These are phyloP conservation scores for Drosophila parthenogenetica DNA, from an alignment of 2,888 invertebrate species.

Conservation along the genomic window DNA sequence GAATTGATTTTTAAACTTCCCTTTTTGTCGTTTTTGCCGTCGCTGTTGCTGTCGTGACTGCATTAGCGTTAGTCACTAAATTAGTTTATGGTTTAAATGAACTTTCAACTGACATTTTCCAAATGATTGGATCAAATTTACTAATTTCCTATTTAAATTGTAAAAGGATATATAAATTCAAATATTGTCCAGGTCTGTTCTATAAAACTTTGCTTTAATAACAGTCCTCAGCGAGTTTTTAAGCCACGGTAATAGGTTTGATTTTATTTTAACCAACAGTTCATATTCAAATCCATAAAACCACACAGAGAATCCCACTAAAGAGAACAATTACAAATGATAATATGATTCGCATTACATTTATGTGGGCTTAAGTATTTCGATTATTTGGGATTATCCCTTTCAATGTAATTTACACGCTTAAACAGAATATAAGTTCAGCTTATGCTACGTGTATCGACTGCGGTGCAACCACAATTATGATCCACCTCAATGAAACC, in stretches of 20 bases:
- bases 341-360: too few relatives aligned
- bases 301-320: too few relatives aligned
- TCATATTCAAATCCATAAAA: too few relatives aligned
- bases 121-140: slow-evolving; percentile 6
- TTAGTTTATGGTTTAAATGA: slow-evolving; percentile 36
- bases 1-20: slow-evolving; percentile 52
- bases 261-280: too few relatives aligned
- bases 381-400: slow-evolving; percentile 27
- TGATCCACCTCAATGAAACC: slow-evolving; percentile 29
- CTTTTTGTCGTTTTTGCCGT: slow-evolving; percentile 6
- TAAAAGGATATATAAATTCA: background rate
- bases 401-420: slow-evolving; percentile 29
- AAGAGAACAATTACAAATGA: too few relatives aligned
- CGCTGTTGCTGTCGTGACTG: slow-evolving; percentile 14
- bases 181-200: background rate
- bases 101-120: slow-evolving; percentile 9
- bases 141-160: too few relatives aligned
- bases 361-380: slow-evolving; percentile 3
- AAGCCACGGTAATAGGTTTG: too few relatives aligned
- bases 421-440: slow-evolving; percentile 3
- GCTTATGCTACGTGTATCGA: slow-evolving; percentile 14
- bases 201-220: too few relatives aligned
- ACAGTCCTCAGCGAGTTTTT: too few relatives aligned
- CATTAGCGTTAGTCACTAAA: slow-evolving; percentile 32
- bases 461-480: slow-evolving; percentile 61